These are phyloP conservation scores for Oryzias celebensis DNA, from an alignment of 2,113 vertebrate genomes.

Conservation along the genomic window DNA sequence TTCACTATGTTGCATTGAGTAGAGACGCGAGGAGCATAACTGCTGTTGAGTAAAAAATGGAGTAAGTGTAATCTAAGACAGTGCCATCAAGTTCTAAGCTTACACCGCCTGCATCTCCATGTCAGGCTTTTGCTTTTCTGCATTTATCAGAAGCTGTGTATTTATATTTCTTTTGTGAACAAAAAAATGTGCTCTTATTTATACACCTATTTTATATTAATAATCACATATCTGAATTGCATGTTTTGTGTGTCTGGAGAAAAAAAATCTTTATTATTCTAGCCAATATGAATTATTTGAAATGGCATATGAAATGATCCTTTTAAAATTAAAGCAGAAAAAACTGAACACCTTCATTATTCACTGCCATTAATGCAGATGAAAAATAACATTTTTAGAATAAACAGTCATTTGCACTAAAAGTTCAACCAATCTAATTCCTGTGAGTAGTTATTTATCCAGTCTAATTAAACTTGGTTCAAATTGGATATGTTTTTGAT, in stretches of 20 bases:
- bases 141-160: not conserved
- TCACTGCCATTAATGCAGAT: too few species aligned
- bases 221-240: not conserved
- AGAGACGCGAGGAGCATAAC: conserved; percentile 37
- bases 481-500: too few species aligned
- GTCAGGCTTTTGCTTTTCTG: conserved; percentile 2
- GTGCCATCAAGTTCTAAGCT: conserved; percentile 32
- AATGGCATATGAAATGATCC: too few species aligned
- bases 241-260: not conserved
- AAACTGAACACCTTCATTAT: too few species aligned
- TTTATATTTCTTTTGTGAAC: not conserved
- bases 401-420: too few species aligned
- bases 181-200: not conserved
- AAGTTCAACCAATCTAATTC: too few species aligned
- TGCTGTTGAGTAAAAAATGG: conserved; percentile 47
- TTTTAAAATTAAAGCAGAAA: too few species aligned
- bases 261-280: not conserved
- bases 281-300: too few species aligned
- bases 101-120: conserved; percentile 18
- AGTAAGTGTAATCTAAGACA: conserved; percentile 62
- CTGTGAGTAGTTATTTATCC: too few species aligned
- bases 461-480: too few species aligned
- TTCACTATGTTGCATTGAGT: conserved; percentile 52
- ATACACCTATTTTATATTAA: not conserved
- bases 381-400: too few species aligned